Evolutionary conservation across 2,113 vertebrate species (phyloP).

Genomic region (Motacilla tschutschensis): DNA sequence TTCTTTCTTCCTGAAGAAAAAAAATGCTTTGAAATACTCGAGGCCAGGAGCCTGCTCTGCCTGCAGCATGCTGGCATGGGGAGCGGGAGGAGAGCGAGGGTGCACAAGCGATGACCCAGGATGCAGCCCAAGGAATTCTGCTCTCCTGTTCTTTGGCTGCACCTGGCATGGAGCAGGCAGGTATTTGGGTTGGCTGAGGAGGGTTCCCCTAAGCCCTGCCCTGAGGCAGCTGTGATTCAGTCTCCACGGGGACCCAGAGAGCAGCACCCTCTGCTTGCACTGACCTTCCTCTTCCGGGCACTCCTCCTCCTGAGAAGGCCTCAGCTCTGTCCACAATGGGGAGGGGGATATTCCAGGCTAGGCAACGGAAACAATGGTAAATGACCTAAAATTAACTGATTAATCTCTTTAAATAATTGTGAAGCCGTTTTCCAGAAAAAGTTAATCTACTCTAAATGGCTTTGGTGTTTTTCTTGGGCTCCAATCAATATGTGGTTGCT

Average conservation of each 20-base stretch:
- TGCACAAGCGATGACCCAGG: rapidly evolving
- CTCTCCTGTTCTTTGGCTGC: neutral
- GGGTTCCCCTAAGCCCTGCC: neutral
- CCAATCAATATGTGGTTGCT: slow-evolving; percentile 63
- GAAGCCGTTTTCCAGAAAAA: slow-evolving; percentile 60
- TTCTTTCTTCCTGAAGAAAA: slow-evolving; percentile 51
- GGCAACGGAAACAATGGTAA: neutral
- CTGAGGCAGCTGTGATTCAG: neutral
- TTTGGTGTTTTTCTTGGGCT: slow-evolving; percentile 61
- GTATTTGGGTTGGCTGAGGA: neutral
- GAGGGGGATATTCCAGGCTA: neutral
- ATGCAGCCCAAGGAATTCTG: neutral
- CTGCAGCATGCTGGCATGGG: neutral
- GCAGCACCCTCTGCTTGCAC: neutral
- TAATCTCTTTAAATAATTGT: slow-evolving; percentile 73
- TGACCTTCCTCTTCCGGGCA: neutral
- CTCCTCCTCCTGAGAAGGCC: neutral
- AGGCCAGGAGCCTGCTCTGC: neutral
- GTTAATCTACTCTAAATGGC: slow-evolving; percentile 74
- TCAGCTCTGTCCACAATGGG: rapidly evolving
- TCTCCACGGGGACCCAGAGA: neutral
- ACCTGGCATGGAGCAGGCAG: neutral
- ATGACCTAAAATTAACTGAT: slow-evolving; percentile 63
- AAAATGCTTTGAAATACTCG: neutral
- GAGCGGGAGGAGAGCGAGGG: neutral